Evolutionary conservation across 1,140 invertebrate species (phyloP), one percentile per base, ranked within the genome.

Genomic region (Drosophila subpulchrella): DNA sequence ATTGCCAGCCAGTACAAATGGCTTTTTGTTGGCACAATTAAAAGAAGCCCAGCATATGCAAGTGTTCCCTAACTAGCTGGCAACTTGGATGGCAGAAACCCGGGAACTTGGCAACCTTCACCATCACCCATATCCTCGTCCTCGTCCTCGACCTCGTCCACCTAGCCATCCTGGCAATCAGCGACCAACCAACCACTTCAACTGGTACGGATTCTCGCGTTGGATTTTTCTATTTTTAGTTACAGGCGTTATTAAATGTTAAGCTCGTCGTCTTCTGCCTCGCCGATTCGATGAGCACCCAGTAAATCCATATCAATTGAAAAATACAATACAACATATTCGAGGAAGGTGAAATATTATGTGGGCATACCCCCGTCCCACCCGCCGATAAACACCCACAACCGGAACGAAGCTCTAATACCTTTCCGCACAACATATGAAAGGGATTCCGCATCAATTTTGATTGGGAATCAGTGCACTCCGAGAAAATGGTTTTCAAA

Each of bases 211-310:
- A 72, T 68, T 75, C 66, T 56, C 38, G 41, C 46, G 30, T 68
- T 24, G 39, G 41, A 57, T 15, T 73, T 61, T 67, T n/a, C 51
- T 76, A 77, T 75, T 76, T 77, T 76, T 80, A 68, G 75, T 74
- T 67, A 66, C 81, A 77, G 79, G 53, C 63, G 57, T 81, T 91
- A 88, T 91, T 91, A 88, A 91, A 88, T 81, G 82, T 84, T 73
- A 91, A 91, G 83, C 88, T 84, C 82, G 42, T 71, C 67, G 68
- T 71, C 67, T 88, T 91, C 77, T 70, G 80, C 83, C 55, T 88
- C 83, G 74, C 57, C 54, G 81, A 65, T 70, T 89, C 76, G 65
- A 75, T 81, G 88, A 91, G 76, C 61, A 77, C 53, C 51, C 51
- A 47, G 36, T 59, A 77, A 78, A 91, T 74, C 65, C 78, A 66